phyloP scores from a whole-genome alignment of 2,888 invertebrate genomes.

The Epirrhoe alternata region DNA sequence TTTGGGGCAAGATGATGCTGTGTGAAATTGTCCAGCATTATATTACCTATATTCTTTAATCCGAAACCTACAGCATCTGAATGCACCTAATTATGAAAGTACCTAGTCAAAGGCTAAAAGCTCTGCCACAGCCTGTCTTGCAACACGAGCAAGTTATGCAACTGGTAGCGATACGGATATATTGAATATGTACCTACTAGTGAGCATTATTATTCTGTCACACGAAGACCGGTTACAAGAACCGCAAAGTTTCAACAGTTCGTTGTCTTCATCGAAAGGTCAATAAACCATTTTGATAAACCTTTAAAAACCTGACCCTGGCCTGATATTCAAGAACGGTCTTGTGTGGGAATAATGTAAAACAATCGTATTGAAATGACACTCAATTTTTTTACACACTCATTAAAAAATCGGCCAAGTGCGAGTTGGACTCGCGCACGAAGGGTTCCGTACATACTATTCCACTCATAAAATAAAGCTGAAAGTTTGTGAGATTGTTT shows the following conservation, averaged over 20 bases:
- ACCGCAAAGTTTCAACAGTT: constrained; percentile 49
- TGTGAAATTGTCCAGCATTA: too few relatives aligned
- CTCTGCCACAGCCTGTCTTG: constrained; percentile 40
- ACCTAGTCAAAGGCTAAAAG: neutral
- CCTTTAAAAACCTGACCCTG: neutral
- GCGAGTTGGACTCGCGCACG: too few relatives aligned
- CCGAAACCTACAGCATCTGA: too few relatives aligned
- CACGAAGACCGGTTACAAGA: constrained; percentile 59
- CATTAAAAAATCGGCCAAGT: too few relatives aligned
- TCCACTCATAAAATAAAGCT: too few relatives aligned
- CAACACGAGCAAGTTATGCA: constrained; percentile 51
- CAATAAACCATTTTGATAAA: constrained; percentile 58
- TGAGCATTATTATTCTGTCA: constrained; percentile 49
- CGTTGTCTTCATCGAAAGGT: constrained; percentile 65
- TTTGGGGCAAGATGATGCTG: too few relatives aligned
- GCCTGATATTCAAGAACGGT: constrained; percentile 1
- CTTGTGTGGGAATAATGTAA: neutral
- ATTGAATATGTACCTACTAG: constrained; percentile 31
- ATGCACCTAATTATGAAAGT: too few relatives aligned
- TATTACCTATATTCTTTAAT: too few relatives aligned
- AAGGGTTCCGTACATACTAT: too few relatives aligned
- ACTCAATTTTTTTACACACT: neutral
- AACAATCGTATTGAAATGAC: constrained; percentile 1
- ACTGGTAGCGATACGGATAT: constrained; percentile 31
- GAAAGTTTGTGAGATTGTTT: too few relatives aligned